Evolutionary conservation across 2,113 vertebrate species (phyloP), one percentile per base, ranked within the genome.

Genomic region (Crotalus viridis): DNA sequence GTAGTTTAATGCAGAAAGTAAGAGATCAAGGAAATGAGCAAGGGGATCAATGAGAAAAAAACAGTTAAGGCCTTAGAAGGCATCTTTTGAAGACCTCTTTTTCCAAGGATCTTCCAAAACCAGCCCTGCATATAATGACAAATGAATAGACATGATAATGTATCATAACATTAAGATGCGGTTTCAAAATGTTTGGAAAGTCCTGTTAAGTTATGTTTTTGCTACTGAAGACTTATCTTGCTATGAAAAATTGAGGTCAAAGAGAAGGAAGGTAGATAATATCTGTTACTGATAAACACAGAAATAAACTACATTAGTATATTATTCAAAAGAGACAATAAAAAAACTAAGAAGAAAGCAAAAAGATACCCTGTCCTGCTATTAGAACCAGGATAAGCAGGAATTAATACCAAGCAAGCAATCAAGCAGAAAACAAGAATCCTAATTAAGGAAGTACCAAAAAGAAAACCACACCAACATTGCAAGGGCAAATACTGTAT

Each of bases 191-290:
- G 55, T 56, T 91, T 55, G 89, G 87, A 93, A 95, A 94, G 87
- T 39, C 48, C 24, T 89, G 55, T 90, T 96, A 93, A 95, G 91
- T 94, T 95, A 86, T 89, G 28, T 92, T 89, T 93, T 95, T 96
- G 91, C 93, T 92, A 94, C 10, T 94, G 64, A 85, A 89, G 86
- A 39, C 94, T 92, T 96, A 24, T 94, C 90, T 95, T 88, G 87
- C 26, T 89, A n/a, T 94, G 33, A 55, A 95, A 94, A 55, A 90
- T 92, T 15, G 59, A 85, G 81, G 94, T 96, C 91, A 87, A 94
- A 54, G 4, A 93, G 55, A 91, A 95, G 22, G 39, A 93, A 95
- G 33, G 1, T 28, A 89, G 81, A 22, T 56, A 93, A 94, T 94
- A 81, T 17, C 7, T 21, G 69, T 17, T 17, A 56, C 3, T 17